These are phyloP conservation scores for Trypoxylus dichotomus DNA, from an alignment of 1,140 invertebrate species.

Conservation along the genomic window DNA sequence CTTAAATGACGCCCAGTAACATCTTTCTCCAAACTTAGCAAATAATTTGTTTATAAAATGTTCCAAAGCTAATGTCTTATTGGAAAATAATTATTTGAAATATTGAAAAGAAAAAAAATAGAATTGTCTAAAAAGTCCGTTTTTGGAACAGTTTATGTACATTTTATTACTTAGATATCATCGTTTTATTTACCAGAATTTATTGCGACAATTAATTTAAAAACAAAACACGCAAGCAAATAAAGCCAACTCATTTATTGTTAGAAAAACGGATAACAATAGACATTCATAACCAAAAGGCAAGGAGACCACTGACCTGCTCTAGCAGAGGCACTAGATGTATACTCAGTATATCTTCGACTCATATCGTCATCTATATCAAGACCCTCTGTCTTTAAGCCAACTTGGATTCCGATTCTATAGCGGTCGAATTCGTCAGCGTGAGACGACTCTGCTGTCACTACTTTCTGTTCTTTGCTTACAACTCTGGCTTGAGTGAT, in stretches of 20 bases:
- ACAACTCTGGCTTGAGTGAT: slow-evolving; percentile 7
- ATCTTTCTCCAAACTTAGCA: too few species aligned
- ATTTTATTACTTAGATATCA: too few species aligned
- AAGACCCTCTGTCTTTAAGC: slow-evolving; percentile 45
- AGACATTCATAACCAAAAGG: neutral
- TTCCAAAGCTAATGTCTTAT: too few species aligned
- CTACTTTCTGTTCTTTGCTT: neutral
- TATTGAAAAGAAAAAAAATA: too few species aligned
- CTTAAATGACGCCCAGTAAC: too few species aligned
- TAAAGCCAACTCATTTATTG: slow-evolving; percentile 15
- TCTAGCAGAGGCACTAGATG: slow-evolving; percentile 35
- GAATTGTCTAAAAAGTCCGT: too few species aligned
- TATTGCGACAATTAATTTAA: neutral
- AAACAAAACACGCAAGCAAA: neutral
- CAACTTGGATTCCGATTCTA: slow-evolving; percentile 33
- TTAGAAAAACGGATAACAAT: slow-evolving; percentile 4
- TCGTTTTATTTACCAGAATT: too few species aligned
- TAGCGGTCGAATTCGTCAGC: neutral
- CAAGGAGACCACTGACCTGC: slow-evolving; percentile 43
- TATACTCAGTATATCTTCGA: slow-evolving; percentile 44
- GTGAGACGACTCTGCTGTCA: neutral
- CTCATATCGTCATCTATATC: slow-evolving; percentile 49
- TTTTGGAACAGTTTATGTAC: neutral
- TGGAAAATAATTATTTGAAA: too few species aligned
- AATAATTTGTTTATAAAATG: too few species aligned